These are phyloP conservation scores for Lineus longissimus DNA, from an alignment of 1,140 invertebrate genomes.

Conservation along the genomic window DNA sequence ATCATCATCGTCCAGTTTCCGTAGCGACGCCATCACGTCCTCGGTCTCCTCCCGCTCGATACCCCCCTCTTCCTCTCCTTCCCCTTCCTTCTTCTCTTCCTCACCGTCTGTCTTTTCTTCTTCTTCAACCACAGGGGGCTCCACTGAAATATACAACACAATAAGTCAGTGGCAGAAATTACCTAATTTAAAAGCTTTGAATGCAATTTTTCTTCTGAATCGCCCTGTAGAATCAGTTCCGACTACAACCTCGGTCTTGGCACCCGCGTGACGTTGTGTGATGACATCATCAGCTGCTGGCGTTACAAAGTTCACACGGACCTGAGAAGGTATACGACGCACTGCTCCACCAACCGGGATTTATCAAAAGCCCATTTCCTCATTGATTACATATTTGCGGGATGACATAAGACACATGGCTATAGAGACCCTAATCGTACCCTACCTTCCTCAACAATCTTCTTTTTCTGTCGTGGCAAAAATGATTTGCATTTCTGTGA, in stretches of 20 bases:
- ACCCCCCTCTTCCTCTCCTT: conserved; percentile 23
- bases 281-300: too few relatives aligned
- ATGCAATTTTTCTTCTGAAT: too few relatives aligned
- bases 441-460: conserved; percentile 24
- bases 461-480: conserved; percentile 36
- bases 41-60: conserved; percentile 12
- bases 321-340: too few relatives aligned
- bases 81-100: conserved; percentile 26
- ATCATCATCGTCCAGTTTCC: conserved; percentile 11
- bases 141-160: background rate
- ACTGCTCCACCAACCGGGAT: too few relatives aligned
- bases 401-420: background rate
- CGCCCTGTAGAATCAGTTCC: too few relatives aligned
- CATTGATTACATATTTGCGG: too few relatives aligned
- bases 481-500: conserved; percentile 45
- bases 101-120: conserved; percentile 25
- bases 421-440: background rate
- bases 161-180: too few relatives aligned
- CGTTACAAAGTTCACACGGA: too few relatives aligned
- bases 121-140: conserved; percentile 5
- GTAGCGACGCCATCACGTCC: conserved; percentile 19
- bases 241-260: too few relatives aligned
- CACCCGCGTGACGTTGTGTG: too few relatives aligned
- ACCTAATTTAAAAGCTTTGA: too few relatives aligned
- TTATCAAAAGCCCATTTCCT: too few relatives aligned